A percentile compares a stretch with the other conserved stretches of the same genome.
phyloP scores from a whole-genome alignment of 1,140 invertebrate species.

The Spodoptera litura region DNA sequence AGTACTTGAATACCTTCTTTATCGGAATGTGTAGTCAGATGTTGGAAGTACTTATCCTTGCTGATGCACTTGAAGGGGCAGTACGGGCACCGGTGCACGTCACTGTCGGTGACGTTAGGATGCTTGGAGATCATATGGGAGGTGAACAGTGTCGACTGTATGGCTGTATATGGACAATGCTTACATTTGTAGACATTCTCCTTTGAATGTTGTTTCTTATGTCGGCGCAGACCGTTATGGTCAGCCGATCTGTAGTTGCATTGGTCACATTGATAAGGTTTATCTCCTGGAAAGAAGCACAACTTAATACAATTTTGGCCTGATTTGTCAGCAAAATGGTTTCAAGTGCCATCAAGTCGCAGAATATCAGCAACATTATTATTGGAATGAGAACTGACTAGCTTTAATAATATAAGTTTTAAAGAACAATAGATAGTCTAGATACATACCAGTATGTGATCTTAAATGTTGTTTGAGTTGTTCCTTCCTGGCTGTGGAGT shows the following conservation, averaged over 20 bases:
- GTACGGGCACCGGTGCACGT: conserved; percentile 84
- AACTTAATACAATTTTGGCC: conserved; percentile 7
- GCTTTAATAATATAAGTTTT: neutral
- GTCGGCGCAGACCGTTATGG: conserved; percentile 93
- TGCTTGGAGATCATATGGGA: conserved; percentile 87
- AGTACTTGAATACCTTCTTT: conserved; percentile 75
- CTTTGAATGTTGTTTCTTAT: conserved; percentile 92
- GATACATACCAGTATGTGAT: conserved; percentile 88
- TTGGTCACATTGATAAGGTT: conserved; percentile 92
- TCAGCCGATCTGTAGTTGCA: conserved; percentile 93
- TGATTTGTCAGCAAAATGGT: neutral
- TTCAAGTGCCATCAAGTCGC: neutral
- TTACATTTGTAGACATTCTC: conserved; percentile 91
- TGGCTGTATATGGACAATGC: conserved; percentile 90
- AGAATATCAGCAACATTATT: neutral
- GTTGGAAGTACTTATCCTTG: conserved; percentile 84
- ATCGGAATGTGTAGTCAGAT: conserved; percentile 78
- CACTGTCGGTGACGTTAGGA: conserved; percentile 82
- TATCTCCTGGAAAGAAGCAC: conserved; percentile 88
- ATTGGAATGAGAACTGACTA: too few relatives aligned
- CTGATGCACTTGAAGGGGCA: conserved; percentile 86
- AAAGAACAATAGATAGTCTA: neutral
- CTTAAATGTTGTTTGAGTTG: conserved; percentile 91
- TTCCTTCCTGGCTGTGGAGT: conserved; percentile 88
- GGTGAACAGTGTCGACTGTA: conserved; percentile 89